A percentile compares a stretch with the other conserved stretches of the same genome.
These are phyloP conservation scores for Lateolabrax maculatus DNA, from an alignment of 2,797 vertebrate genomes.

Conservation along the genomic window DNA sequence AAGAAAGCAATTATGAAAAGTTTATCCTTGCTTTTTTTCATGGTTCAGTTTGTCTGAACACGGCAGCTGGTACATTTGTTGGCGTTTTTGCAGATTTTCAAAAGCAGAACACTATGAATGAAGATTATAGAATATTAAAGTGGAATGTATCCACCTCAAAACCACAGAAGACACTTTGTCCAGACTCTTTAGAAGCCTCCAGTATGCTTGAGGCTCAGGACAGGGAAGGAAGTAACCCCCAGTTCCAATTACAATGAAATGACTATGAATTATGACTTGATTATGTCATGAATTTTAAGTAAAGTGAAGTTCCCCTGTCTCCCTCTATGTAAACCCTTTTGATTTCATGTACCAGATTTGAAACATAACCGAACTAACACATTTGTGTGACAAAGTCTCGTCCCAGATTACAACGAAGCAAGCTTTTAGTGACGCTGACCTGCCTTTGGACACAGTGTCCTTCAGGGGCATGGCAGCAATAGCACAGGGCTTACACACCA, in stretches of 20 bases:
- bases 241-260: neutral
- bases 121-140: conserved; percentile 1
- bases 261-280: conserved; percentile 1
- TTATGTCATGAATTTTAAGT: neutral
- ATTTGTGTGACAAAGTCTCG: no score
- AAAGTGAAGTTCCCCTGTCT: neutral
- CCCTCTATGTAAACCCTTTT: neutral
- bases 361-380: neutral
- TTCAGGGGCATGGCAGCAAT: neutral
- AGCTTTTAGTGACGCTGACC: neutral
- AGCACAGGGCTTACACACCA: neutral
- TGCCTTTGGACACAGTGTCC: neutral
- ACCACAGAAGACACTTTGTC: neutral
- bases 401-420: neutral
- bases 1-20: neutral
- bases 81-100: neutral
- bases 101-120: conserved; percentile 7
- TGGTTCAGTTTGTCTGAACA: neutral
- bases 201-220: neutral
- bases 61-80: neutral
- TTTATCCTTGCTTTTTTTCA: neutral
- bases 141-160: neutral
- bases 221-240: neutral
- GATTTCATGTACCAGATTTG: neutral
- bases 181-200: neutral